Base-by-base conservation (phyloP, 2,888 invertebrate species). In the Biston stratarius region DNA sequence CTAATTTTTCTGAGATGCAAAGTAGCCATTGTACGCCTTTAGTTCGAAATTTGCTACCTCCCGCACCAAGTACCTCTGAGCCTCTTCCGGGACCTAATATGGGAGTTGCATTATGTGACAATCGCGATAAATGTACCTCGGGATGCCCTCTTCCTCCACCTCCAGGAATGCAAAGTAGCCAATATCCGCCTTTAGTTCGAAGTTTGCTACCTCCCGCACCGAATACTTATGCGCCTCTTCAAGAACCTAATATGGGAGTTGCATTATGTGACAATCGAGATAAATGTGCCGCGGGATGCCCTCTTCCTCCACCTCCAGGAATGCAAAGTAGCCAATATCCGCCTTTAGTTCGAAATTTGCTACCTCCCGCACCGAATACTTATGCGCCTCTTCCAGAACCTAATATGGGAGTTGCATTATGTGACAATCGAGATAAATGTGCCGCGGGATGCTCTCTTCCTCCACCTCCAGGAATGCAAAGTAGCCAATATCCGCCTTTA, bases 381-480 rank as follows among this genome's bases (percentile, higher is more conserved):
- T 34, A 6, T 0, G 15, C 38, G 10, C 15, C 14, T 11, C 6
- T 7, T 6, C n/a, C 1, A 14, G 14, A 6, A 45, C 45, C 36
- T 52, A 5, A 36, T n/a, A 52, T 9, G 9, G 51, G 11, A 0
- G 15, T 0, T 11, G 7, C 15, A 8, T 1, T 42, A n/a, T 55
- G 55, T 44, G 55, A 55, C 8, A 55, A 42, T 44, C 55, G 55
- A 33, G 42, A 55, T 10, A 33, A 33, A 55, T 55, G 55, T 44
- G 1, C 8, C 3, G 55, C 42, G 5, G 55, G 55, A 6, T 55
- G 55, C 24, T 24, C 6, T 33, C 15, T 38, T 33, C 55, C 42
- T 12, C 24, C 42, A 8, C 24, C 48, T 40, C 11, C 34, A 11
- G 55, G 11, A n/a, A 42, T 42, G 55, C 55, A 12, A n/a, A 42